phyloP scores from a whole-genome alignment of 2,888 invertebrate genomes.

The Cartodere bifasciata region DNA sequence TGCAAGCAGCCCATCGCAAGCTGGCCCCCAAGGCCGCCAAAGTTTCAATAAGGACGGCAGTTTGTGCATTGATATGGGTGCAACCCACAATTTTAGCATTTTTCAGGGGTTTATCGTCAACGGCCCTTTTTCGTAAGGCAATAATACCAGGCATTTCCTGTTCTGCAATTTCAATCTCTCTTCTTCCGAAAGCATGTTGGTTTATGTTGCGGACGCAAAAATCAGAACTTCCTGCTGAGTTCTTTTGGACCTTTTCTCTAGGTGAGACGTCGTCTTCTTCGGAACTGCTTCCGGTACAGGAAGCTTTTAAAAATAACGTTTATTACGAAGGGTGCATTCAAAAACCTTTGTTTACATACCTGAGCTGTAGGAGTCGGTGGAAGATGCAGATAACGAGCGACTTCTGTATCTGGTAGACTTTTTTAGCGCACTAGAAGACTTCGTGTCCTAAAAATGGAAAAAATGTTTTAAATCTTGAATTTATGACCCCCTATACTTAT shows the following conservation, averaged over 20 bases:
- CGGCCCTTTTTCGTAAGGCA: conserved; percentile 81
- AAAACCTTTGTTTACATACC: conserved; percentile 42
- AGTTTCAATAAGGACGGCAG: conserved; percentile 89
- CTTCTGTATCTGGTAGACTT: conserved; percentile 81
- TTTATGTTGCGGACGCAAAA: conserved; percentile 92
- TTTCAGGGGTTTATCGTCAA: conserved; percentile 87
- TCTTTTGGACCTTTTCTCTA: conserved; percentile 83
- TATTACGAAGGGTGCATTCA: background rate
- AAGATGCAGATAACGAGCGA: conserved; percentile 84
- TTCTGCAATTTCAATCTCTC: conserved; percentile 97
- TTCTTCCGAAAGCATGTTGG: conserved; percentile 83
- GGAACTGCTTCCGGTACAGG: conserved; percentile 73
- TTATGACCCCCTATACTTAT: too few species aligned
- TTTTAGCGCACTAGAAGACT: conserved; percentile 64
- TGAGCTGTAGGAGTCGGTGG: conserved; percentile 91
- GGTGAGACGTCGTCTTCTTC: conserved; percentile 92
- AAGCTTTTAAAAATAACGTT: conserved; percentile 24
- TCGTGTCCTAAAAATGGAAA: conserved; percentile 38
- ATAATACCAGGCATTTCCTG: conserved; percentile 99
- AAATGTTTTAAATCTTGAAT: too few species aligned
- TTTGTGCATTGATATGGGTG: conserved; percentile 97
- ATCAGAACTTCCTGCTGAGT: conserved; percentile 69
- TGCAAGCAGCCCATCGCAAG: conserved; percentile 94
- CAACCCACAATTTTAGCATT: conserved; percentile 93
- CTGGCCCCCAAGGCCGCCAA: conserved; percentile 78